Percentiles rank a stretch among this genome's conserved stretches.
Conservation (phyloP, 2,888 invertebrate species). For the Bellardia bayeri region DNA sequence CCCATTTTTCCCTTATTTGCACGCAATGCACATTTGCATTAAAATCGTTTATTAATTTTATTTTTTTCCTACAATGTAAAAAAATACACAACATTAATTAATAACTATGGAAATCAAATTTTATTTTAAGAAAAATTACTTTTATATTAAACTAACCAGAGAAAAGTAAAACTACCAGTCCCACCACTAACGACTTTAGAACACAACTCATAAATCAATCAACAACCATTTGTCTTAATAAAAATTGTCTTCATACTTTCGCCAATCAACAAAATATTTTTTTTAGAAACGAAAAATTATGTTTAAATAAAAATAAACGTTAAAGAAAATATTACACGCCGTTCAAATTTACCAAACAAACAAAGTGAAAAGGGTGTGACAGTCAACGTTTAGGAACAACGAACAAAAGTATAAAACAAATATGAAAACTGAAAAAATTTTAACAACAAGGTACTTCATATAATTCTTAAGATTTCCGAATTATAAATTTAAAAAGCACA, state of each 20-base stretch:
- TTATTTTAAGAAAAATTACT: no score
- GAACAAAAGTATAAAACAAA: conserved; percentile 14
- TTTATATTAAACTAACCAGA: no score
- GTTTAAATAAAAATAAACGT: conserved; percentile 56
- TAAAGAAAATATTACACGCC: conserved; percentile 71
- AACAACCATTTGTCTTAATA: conserved; percentile 82
- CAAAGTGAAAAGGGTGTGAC: conserved; percentile 74
- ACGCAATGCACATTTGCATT: no score
- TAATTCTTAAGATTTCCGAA: conserved; percentile 68
- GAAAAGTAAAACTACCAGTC: neutral
- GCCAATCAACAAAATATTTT: conserved; percentile 20
- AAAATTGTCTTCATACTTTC: conserved; percentile 73
- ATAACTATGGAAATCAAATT: neutral
- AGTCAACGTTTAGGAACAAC: conserved; percentile 46
- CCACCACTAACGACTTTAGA: neutral
- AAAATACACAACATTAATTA: neutral
- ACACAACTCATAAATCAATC: conserved; percentile 70
- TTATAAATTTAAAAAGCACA: conserved; percentile 65
- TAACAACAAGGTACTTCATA: conserved; percentile 49
- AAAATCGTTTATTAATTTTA: no score
- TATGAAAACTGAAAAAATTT: neutral
- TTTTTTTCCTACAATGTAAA: no score
- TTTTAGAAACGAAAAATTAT: conserved; percentile 53
- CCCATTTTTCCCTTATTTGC: no score
- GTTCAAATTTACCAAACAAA: conserved; percentile 71